Percentiles rank a stretch among this genome's conserved stretches.
Conservation (phyloP, 1,140 invertebrate genomes). For the Formica exsecta region DNA sequence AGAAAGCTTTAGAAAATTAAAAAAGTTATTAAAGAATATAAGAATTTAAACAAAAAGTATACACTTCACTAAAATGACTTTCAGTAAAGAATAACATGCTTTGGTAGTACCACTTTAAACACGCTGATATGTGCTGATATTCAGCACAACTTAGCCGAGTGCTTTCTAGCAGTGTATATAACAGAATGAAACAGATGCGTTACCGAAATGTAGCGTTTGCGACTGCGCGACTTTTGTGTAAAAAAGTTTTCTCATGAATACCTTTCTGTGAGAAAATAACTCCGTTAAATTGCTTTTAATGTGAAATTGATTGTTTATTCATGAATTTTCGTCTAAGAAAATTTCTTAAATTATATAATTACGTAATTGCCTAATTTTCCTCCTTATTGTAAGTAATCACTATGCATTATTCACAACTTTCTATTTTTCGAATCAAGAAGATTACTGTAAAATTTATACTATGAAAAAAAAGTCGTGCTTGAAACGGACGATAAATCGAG, state of each 20-base stretch:
- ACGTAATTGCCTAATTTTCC: neutral
- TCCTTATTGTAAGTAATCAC: no score
- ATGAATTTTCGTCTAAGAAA: neutral
- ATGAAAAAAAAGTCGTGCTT: neutral
- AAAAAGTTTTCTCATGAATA: neutral
- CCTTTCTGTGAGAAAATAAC: neutral
- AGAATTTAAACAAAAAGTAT: no score
- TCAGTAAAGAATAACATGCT: no score
- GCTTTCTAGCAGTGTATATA: no score
- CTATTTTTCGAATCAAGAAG: neutral
- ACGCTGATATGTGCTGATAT: no score
- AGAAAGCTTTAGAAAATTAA: no score
- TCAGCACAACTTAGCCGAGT: no score
- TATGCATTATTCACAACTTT: neutral
- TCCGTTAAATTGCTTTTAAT: neutral
- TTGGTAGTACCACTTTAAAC: no score
- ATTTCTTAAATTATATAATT: neutral
- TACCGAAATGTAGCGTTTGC: neutral
- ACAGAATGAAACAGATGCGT: no score
- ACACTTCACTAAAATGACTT: no score
- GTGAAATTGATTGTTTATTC: neutral
- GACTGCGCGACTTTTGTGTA: neutral
- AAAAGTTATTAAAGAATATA: no score
- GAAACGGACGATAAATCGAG: neutral
- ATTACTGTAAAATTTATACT: neutral